Conservation (phyloP, 2,888 invertebrate genomes). For the Papilio demoleus region DNA sequence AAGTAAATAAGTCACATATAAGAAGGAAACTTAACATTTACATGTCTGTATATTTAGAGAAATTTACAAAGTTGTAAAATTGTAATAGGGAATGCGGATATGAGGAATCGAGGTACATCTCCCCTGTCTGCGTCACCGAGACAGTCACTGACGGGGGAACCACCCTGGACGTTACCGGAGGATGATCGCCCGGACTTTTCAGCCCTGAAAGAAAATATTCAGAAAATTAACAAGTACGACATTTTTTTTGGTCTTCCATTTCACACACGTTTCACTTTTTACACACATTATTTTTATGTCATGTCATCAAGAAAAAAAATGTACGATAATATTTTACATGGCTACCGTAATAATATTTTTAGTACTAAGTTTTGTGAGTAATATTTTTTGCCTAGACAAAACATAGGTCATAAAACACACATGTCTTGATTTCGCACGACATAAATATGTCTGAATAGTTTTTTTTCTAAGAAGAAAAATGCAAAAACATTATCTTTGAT, state of each 20-base stretch:
- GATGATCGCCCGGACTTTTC: conserved; percentile 95
- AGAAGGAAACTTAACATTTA: not conserved
- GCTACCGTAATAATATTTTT: not conserved
- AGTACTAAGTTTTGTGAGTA: not conserved
- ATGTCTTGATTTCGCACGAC: not conserved
- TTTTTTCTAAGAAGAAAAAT: too few species aligned
- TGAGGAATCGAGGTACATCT: conserved; percentile 77
- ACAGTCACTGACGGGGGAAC: conserved; percentile 77
- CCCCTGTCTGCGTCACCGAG: conserved; percentile 78
- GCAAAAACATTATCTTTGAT: conserved; percentile 5
- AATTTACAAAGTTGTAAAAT: not conserved
- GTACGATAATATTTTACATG: too few species aligned
- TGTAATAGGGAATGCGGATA: conserved; percentile 71
- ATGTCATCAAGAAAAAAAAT: too few species aligned
- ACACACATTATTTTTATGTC: too few species aligned
- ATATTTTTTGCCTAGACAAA: not conserved
- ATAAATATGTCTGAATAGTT: conserved; percentile 8
- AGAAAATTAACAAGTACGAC: conserved; percentile 94
- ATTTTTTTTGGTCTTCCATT: too few species aligned
- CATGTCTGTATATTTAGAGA: not conserved
- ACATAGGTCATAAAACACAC: not conserved
- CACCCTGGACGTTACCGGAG: conserved; percentile 90
- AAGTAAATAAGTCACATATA: too few species aligned
- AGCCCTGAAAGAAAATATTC: conserved; percentile 92
- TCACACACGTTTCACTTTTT: too few species aligned